phyloP scores from a whole-genome alignment of 2,797 vertebrate species.

The Sorex maritimensis region DNA sequence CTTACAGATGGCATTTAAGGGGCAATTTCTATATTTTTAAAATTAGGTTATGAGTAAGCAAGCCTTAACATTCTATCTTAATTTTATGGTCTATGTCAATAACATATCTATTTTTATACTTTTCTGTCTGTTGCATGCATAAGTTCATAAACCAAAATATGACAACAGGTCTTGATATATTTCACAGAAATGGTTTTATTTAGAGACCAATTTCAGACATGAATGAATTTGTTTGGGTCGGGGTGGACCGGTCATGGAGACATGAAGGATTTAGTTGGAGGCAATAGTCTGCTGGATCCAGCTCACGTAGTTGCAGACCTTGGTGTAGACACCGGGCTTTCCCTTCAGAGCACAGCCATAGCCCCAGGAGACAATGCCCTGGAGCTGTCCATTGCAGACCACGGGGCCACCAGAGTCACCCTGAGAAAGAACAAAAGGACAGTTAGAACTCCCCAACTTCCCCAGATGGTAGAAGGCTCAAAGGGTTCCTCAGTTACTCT shows the following conservation, averaged over 20 bases:
- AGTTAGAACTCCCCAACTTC: background rate
- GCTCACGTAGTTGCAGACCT: constrained; percentile 90
- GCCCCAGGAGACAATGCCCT: constrained; percentile 93
- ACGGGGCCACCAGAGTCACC: constrained; percentile 93
- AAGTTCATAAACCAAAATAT: background rate
- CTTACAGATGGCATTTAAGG: too few species aligned
- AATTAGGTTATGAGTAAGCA: background rate
- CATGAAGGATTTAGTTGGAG: constrained; percentile 82
- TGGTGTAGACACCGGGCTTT: constrained; percentile 92
- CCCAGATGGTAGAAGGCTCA: background rate
- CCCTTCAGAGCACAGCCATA: constrained; percentile 89
- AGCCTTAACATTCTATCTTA: background rate
- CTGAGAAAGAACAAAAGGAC: constrained; percentile 76
- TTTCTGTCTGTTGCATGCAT: background rate
- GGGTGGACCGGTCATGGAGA: background rate
- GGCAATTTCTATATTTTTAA: background rate
- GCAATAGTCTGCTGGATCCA: constrained; percentile 91
- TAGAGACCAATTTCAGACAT: background rate
- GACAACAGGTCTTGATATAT: background rate
- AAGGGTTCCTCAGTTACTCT: rapidly evolving
- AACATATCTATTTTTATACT: background rate
- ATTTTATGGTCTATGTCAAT: background rate
- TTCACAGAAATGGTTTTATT: constrained; percentile 54
- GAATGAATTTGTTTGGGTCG: rapidly evolving
- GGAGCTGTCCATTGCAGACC: constrained; percentile 91